These are phyloP conservation scores for Branchinecta lindahli DNA, from an alignment of 1,140 invertebrate species.

Conservation along the genomic window DNA sequence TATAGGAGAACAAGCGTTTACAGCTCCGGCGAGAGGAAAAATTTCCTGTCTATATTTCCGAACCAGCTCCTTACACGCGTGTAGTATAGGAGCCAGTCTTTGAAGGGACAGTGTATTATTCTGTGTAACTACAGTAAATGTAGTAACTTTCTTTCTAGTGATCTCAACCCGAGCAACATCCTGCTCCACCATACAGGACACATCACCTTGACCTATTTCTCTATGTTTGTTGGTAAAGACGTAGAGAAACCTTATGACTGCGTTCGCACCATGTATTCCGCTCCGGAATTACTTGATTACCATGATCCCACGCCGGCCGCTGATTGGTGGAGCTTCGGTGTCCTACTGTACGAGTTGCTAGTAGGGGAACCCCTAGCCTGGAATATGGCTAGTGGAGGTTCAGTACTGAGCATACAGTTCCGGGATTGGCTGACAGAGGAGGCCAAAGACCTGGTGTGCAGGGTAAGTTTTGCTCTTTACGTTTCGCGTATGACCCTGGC, in stretches of 20 bases:
- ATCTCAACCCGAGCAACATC: neutral
- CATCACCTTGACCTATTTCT: neutral
- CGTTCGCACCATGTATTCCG: neutral
- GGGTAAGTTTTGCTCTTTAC: neutral
- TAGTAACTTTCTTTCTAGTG: neutral
- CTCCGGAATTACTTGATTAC: neutral
- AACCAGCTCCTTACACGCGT: too few species aligned
- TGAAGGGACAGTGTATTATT: too few species aligned
- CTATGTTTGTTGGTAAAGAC: neutral
- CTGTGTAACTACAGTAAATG: too few species aligned
- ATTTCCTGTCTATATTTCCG: too few species aligned
- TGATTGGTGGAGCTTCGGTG: slow-evolving; percentile 5
- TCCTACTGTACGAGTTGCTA: neutral
- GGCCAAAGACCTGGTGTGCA: neutral
- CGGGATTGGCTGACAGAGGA: slow-evolving; percentile 1
- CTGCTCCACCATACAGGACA: neutral
- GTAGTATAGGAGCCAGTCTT: too few species aligned
- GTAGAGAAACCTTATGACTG: slow-evolving; percentile 8
- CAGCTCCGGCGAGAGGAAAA: too few species aligned
- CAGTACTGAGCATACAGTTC: neutral
- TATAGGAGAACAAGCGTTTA: too few species aligned
- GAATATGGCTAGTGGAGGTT: neutral
- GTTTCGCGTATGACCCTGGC: too few species aligned
- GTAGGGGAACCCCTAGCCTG: neutral
- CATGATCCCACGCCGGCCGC: neutral